These are phyloP conservation scores for Ochlodes sylvanus DNA, from an alignment of 2,888 invertebrate species.

Conservation along the genomic window DNA sequence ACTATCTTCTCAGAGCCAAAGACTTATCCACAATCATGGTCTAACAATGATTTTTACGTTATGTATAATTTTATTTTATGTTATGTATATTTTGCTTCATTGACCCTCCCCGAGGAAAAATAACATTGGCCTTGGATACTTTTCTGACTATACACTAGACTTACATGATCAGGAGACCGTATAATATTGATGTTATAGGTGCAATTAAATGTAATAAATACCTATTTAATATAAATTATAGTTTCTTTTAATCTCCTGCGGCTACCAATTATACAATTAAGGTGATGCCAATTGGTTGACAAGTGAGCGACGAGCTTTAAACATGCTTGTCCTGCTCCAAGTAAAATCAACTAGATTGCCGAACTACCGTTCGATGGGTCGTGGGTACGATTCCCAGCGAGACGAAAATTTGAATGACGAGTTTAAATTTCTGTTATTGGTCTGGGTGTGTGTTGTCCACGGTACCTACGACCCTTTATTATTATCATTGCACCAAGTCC, in stretches of 20 bases:
- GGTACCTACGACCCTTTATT: no score
- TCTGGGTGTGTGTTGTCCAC: no score
- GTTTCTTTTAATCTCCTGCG: constrained; percentile 52
- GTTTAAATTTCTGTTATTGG: no score
- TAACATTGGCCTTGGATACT: constrained; percentile 61
- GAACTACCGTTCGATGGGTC: no score
- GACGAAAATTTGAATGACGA: no score
- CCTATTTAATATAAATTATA: constrained; percentile 77
- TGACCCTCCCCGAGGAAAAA: constrained; percentile 49
- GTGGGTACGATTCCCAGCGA: no score
- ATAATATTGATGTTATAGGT: constrained; percentile 74
- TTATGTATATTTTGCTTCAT: constrained; percentile 56
- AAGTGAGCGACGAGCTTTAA: no score
- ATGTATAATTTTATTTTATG: constrained; percentile 45
- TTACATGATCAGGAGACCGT: constrained; percentile 55
- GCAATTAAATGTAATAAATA: constrained; percentile 83
- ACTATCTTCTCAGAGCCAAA: constrained; percentile 76
- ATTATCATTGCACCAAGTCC: no score
- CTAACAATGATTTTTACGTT: constrained; percentile 41
- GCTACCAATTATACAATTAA: no score
- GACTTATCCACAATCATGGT: constrained; percentile 55
- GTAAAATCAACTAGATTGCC: no score
- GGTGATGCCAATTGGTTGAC: no score
- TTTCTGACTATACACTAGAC: constrained; percentile 64
- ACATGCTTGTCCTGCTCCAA: no score